Conservation (phyloP, 2,797 vertebrate genomes). For the Rhinatrema bivittatum region DNA sequence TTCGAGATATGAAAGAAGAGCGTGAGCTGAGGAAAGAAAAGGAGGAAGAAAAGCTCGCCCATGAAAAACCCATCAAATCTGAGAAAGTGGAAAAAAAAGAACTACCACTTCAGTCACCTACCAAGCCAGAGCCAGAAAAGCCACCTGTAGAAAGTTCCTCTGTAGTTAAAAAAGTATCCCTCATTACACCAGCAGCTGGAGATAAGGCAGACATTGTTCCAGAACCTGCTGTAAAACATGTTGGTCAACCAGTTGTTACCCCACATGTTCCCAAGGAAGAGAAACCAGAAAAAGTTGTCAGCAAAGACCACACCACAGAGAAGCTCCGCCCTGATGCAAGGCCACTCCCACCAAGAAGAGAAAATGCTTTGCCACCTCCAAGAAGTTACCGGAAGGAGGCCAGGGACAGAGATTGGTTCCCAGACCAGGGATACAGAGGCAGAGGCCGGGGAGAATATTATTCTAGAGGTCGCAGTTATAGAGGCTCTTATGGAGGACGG, state of each 20-base stretch:
- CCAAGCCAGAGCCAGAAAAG: conserved; percentile 57
- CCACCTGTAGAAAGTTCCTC: conserved; percentile 1
- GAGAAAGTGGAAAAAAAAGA: conserved; percentile 70
- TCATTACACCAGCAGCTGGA: conserved; percentile 24
- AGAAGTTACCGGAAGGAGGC: conserved; percentile 83
- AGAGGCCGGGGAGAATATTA: conserved; percentile 96
- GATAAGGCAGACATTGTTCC: conserved; percentile 26
- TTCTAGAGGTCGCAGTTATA: conserved; percentile 88
- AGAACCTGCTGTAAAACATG: conserved; percentile 33
- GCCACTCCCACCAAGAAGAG: conserved; percentile 57
- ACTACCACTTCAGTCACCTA: conserved; percentile 39
- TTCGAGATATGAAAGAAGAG: conserved; percentile 97
- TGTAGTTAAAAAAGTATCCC: conserved; percentile 41
- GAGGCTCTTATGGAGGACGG: conserved; percentile 86
- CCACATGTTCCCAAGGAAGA: conserved; percentile 65
- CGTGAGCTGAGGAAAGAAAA: conserved; percentile 88
- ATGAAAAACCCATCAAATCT: conserved; percentile 49
- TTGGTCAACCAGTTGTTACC: neutral
- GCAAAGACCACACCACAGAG: conserved; percentile 59
- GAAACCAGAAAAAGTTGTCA: conserved; percentile 64
- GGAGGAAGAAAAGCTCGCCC: conserved; percentile 63
- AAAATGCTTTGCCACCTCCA: conserved; percentile 74
- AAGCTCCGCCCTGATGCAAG: conserved; percentile 71
- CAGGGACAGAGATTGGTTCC: conserved; percentile 83
- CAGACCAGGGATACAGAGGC: conserved; percentile 78